Evolutionary conservation across 2,888 invertebrate genomes (phyloP), one percentile per base, ranked within the genome.

Genomic region (Epirrita christyi): DNA sequence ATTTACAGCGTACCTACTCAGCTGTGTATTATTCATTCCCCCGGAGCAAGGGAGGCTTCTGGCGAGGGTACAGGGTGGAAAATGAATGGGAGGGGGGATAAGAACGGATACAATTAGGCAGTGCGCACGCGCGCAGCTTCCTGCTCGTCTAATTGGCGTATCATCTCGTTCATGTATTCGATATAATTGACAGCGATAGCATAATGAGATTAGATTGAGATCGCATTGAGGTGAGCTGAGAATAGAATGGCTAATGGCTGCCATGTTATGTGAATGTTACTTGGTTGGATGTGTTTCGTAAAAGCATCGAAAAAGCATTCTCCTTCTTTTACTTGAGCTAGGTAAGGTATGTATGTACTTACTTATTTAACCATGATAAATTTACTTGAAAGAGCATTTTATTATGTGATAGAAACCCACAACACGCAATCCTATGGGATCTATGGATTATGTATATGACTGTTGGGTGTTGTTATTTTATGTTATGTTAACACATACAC

Each of bases 41-140:
- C 70, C 64, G 70, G 61, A 72, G 76, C 73, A 56, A 55, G 66
- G 66, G 66, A 63, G 65, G 51, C 36, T 52, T 38, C 48, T 36
- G 59, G 58, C 6, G 59, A 34, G 57, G 51, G 15, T 61, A 11
- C 62, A 58, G 61, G 57, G 57, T 61, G 56, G 63, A 38, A 43
- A 46, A 5, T 14, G 51, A 61, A 57, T 57, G 58, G 45, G 58
- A 27, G 38, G 21, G 1, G 7, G 27, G 57, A 58, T 41, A 72
- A 70, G 68, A 72, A 69, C 68, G 83, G 90, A 90, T 88, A 76
- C 88, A 89, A 90, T 90, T 90, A 90, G 81, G 77, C 76, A 67
- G 77, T 73, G 87, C 89, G 89, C 90, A 88, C 79, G 88, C 90
- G 89, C 88, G 85, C 73, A 69, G 81, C 80, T 85, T 88, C 88